Evolutionary conservation across 2,113 vertebrate species (phyloP).

Genomic region (Pygoscelis adeliae): DNA sequence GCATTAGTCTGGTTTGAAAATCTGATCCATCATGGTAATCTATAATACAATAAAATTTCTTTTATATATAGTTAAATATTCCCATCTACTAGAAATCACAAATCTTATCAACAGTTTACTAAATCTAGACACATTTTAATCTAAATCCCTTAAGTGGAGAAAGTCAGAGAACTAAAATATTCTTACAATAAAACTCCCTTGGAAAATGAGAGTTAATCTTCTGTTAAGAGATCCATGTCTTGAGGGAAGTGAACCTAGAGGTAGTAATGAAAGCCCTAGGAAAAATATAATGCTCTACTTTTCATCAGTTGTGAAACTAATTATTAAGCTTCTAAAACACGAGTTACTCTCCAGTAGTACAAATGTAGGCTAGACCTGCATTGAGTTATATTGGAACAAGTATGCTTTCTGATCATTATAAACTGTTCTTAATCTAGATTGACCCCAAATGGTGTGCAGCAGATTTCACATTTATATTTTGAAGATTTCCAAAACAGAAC

Average conservation of each 20-base stretch:
- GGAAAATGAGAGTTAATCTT: constrained; percentile 3
- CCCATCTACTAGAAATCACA: not conserved
- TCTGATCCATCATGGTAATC: not conserved
- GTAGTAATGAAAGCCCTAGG: not conserved
- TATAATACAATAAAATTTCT: not conserved
- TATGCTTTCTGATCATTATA: not conserved
- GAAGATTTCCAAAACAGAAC: not conserved
- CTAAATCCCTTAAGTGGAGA: not conserved
- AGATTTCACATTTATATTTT: not conserved
- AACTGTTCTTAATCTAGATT: not conserved
- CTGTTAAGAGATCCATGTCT: not conserved
- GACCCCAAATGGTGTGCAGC: not conserved
- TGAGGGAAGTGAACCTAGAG: constrained; percentile 1
- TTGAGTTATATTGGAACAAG: not conserved
- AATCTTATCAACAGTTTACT: not conserved
- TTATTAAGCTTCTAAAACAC: not conserved
- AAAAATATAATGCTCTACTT: constrained; percentile 6
- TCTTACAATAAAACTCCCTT: not conserved
- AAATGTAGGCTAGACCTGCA: not conserved
- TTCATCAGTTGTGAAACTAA: not conserved
- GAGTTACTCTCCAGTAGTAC: not conserved
- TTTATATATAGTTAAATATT: not conserved
- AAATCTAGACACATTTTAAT: not conserved
- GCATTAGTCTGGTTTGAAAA: not conserved
- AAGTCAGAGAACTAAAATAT: not conserved